A percentile compares a stretch with the other conserved stretches of the same genome.
Evolutionary conservation across 2,797 vertebrate species (phyloP).

Genomic region (Gymnodraco acuticeps): DNA sequence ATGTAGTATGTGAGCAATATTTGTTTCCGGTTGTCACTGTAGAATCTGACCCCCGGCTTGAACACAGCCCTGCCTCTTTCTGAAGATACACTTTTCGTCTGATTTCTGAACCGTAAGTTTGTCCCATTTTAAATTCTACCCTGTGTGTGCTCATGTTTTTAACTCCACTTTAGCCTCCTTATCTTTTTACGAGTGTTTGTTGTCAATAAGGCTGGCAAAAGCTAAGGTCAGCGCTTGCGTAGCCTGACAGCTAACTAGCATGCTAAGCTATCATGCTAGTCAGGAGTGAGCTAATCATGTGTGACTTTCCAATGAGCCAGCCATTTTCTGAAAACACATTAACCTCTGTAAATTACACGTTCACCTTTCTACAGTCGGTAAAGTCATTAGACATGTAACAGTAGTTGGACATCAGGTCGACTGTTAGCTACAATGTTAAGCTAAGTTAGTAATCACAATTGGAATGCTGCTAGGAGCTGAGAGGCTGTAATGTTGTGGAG

Average conservation of each 20-base stretch:
- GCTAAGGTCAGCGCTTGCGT: conserved; percentile 67
- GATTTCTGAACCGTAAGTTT: conserved; percentile 69
- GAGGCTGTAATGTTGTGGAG: background rate
- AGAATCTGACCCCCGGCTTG: conserved; percentile 66
- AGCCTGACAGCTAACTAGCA: conserved; percentile 48
- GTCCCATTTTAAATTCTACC: background rate
- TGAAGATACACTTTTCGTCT: conserved; percentile 27
- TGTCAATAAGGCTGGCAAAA: conserved; percentile 3
- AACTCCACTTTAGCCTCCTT: fast-evolving
- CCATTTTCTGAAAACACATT: conserved; percentile 59
- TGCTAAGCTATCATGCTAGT: conserved; percentile 61
- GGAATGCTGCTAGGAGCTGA: background rate
- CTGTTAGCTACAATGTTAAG: background rate
- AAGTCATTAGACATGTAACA: fast-evolving
- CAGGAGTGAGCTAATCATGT: conserved; percentile 29
- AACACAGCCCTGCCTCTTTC: conserved; percentile 9
- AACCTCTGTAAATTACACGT: background rate
- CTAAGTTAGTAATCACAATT: background rate
- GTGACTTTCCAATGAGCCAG: conserved; percentile 64
- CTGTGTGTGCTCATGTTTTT: background rate
- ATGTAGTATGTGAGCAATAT: conserved; percentile 34
- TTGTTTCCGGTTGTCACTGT: conserved; percentile 61
- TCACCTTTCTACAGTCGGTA: fast-evolving
- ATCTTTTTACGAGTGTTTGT: background rate
- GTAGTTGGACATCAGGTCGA: fast-evolving